Evolutionary conservation across 37 sponge, comb jelly and placozoan species (phyloP).

Genomic region (Tethya wilhelma): DNA sequence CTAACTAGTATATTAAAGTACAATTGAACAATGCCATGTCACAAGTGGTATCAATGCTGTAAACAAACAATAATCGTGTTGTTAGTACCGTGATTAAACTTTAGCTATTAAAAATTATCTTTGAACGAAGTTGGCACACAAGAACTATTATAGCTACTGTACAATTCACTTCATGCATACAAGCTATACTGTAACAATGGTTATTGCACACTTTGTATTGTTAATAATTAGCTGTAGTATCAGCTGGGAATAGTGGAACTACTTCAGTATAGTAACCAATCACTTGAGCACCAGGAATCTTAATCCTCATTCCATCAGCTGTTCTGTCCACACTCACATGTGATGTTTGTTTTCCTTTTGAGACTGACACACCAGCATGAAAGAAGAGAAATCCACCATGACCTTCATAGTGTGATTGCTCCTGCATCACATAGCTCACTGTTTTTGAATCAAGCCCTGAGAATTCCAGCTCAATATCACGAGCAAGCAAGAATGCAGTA

Average conservation of each 20-base stretch:
- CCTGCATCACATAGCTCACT: not conserved
- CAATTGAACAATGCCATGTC: no score
- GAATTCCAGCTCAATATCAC: conserved; percentile 39
- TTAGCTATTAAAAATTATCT: not conserved
- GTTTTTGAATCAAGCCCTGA: not conserved
- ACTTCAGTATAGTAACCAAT: conserved; percentile 58
- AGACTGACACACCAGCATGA: not conserved
- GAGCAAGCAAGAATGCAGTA: conserved; percentile 31
- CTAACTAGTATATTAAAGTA: no score
- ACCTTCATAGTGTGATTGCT: not conserved
- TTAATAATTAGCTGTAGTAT: not conserved
- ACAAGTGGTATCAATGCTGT: no score
- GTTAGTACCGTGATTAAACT: no score
- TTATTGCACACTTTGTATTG: not conserved
- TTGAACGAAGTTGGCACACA: not conserved
- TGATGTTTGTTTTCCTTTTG: not conserved
- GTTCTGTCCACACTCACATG: conserved; percentile 3
- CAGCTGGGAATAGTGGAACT: conserved; percentile 32
- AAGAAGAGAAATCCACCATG: conserved; percentile 10
- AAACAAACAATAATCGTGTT: no score
- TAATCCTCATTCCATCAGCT: conserved; percentile 28
- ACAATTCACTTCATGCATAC: not conserved
- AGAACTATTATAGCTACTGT: not conserved
- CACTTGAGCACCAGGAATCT: conserved; percentile 38
- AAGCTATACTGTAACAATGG: not conserved